A percentile compares a stretch with the other conserved stretches of the same genome.
Evolutionary conservation across 1,140 invertebrate species (phyloP).

Genomic region (Drosophila persimilis): DNA sequence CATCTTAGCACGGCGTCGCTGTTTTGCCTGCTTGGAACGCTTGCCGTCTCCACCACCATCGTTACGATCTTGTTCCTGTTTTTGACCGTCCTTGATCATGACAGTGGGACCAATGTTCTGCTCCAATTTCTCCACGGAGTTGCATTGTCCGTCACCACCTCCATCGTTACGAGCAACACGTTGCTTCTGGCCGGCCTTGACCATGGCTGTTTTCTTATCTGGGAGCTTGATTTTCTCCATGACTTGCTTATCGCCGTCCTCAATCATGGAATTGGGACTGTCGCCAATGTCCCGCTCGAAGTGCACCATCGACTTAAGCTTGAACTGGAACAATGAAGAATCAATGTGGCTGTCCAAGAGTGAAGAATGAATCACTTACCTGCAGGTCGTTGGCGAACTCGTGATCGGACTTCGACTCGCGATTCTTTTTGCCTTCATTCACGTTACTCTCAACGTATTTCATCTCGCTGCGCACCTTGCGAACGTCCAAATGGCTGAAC

Average conservation of each 20-base stretch:
- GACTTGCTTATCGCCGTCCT: too few relatives aligned
- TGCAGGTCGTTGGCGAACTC: slow-evolving; percentile 75
- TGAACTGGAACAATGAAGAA: too few relatives aligned
- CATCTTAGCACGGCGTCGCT: not conserved
- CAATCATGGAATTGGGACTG: too few relatives aligned
- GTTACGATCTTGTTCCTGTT: slow-evolving; percentile 20
- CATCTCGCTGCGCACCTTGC: slow-evolving; percentile 79
- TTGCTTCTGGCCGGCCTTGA: too few relatives aligned
- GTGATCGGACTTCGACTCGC: slow-evolving; percentile 76
- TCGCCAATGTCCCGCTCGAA: too few relatives aligned
- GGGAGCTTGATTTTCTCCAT: too few relatives aligned
- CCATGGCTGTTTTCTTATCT: too few relatives aligned
- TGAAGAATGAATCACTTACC: slow-evolving; percentile 41
- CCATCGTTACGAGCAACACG: too few relatives aligned
- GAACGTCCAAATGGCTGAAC: slow-evolving; percentile 31
- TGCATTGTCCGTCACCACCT: too few relatives aligned
- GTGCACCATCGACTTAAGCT: too few relatives aligned
- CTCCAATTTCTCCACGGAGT: slow-evolving; percentile 55
- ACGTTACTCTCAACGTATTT: slow-evolving; percentile 68
- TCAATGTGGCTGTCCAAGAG: not conserved
- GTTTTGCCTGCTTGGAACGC: slow-evolving; percentile 1
- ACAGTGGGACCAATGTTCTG: slow-evolving; percentile 52
- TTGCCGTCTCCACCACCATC: slow-evolving; percentile 9
- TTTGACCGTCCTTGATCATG: slow-evolving; percentile 31
- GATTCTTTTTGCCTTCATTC: slow-evolving; percentile 59